Conservation (phyloP, 2,797 vertebrate genomes). For the Cyclopterus lumpus region DNA sequence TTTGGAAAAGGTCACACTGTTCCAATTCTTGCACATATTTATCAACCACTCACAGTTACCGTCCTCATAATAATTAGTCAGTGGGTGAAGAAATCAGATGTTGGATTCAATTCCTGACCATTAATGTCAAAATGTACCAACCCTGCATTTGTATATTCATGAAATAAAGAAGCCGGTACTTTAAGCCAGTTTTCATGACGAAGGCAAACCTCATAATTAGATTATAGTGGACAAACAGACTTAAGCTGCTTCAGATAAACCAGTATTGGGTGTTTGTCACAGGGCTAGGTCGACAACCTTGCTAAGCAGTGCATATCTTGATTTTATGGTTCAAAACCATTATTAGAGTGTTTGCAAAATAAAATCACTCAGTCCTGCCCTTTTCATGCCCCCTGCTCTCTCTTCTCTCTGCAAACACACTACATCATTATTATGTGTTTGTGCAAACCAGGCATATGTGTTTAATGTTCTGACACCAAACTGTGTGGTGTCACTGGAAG, state of each 20-base stretch:
- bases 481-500: slow-evolving; percentile 18
- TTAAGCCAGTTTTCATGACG: background rate
- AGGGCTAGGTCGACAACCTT: slow-evolving; percentile 6
- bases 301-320: slow-evolving; percentile 38
- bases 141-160: background rate
- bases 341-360: slow-evolving; percentile 35
- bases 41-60: slow-evolving; percentile 56
- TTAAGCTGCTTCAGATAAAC: slow-evolving; percentile 5
- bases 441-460: slow-evolving; percentile 28
- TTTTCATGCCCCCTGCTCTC: slow-evolving; percentile 9
- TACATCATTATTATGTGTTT: slow-evolving; percentile 38
- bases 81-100: slow-evolving; percentile 14
- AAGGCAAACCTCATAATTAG: background rate
- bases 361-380: slow-evolving; percentile 24
- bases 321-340: slow-evolving; percentile 50
- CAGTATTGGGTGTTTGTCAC: slow-evolving; percentile 11
- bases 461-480: slow-evolving; percentile 28
- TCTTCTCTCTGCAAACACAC: slow-evolving; percentile 24
- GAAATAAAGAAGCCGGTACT: background rate
- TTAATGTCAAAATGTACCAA: slow-evolving; percentile 21
- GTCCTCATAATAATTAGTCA: slow-evolving; percentile 60
- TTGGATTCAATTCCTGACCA: slow-evolving; percentile 7
- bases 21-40: slow-evolving; percentile 75
- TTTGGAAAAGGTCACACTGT: slow-evolving; percentile 79
- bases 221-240: slow-evolving; percentile 7